phyloP scores from a whole-genome alignment of 1,140 invertebrate genomes.

The Aphaenogaster rudis region DNA sequence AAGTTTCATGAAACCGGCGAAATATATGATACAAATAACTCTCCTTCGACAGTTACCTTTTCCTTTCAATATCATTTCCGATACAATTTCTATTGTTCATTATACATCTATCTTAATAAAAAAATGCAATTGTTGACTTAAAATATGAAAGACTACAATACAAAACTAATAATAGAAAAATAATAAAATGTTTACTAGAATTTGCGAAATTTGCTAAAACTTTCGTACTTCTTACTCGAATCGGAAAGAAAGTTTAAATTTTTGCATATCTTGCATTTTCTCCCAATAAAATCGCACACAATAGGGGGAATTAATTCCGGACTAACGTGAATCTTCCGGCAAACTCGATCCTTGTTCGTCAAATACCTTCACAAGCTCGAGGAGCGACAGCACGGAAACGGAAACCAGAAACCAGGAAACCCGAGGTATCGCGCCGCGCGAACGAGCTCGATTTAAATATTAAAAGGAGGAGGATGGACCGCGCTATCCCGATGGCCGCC shows the following conservation, averaged over 20 bases:
- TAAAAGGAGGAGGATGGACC: constrained; percentile 32
- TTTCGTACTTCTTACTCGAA: not conserved
- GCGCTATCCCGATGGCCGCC: constrained; percentile 37
- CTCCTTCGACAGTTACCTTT: not conserved
- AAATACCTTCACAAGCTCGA: constrained; percentile 7
- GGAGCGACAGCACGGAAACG: constrained; percentile 19
- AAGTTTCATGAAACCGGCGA: not conserved
- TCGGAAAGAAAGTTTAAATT: not conserved
- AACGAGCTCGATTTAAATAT: constrained; percentile 63
- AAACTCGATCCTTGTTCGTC: not conserved
- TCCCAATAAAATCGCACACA: not conserved
- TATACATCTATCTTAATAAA: not conserved
- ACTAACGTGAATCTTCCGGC: not conserved
- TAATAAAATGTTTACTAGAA: not conserved
- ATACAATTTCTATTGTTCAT: not conserved
- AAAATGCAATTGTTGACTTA: not conserved
- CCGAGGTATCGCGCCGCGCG: constrained; percentile 42
- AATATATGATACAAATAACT: constrained; percentile 15
- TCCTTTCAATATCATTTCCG: not conserved
- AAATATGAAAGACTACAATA: not conserved
- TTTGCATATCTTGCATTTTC: not conserved
- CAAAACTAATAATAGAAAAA: not conserved
- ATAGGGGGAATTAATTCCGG: not conserved
- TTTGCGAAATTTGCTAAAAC: not conserved
- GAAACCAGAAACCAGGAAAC: constrained; percentile 55